These are phyloP conservation scores for Idaea aversata DNA, from an alignment of 2,888 invertebrate species.

Conservation along the genomic window DNA sequence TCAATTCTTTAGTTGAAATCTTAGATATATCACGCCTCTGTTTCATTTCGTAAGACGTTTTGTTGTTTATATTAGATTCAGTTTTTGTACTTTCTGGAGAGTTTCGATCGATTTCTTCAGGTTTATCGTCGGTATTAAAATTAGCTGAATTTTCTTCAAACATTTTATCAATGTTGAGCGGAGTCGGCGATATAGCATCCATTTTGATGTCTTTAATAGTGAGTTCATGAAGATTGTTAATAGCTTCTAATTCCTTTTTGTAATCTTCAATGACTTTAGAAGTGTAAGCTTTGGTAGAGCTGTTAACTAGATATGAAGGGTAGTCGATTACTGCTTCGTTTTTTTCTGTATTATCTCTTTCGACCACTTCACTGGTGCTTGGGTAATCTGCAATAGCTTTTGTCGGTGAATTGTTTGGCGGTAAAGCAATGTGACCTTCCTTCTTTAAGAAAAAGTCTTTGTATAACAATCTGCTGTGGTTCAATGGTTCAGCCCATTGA, in stretches of 20 bases:
- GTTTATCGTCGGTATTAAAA: slow-evolving; percentile 27
- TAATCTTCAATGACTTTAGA: slow-evolving; percentile 78
- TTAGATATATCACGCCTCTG: slow-evolving; percentile 58
- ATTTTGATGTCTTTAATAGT: slow-evolving; percentile 74
- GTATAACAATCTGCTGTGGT: slow-evolving; percentile 70
- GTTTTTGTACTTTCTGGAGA: slow-evolving; percentile 35
- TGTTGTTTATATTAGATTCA: slow-evolving; percentile 37
- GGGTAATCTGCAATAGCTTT: slow-evolving; percentile 40
- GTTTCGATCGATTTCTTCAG: slow-evolving; percentile 36
- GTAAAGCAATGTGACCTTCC: slow-evolving; percentile 60
- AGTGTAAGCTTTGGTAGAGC: slow-evolving; percentile 72
- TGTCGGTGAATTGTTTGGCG: slow-evolving; percentile 65
- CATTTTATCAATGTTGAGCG: slow-evolving; percentile 68
- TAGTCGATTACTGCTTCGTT: slow-evolving; percentile 54
- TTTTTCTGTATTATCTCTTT: slow-evolving; percentile 31
- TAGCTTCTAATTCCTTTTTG: slow-evolving; percentile 73
- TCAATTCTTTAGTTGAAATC: slow-evolving; percentile 69
- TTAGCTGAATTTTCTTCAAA: slow-evolving; percentile 56
- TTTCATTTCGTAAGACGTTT: slow-evolving; percentile 44
- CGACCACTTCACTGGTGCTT: slow-evolving; percentile 36
- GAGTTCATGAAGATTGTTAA: slow-evolving; percentile 70
- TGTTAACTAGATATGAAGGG: slow-evolving; percentile 69
- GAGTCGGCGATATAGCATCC: slow-evolving; percentile 68
- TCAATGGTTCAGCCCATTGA: slow-evolving; percentile 60
- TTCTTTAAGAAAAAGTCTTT: slow-evolving; percentile 73